Base-by-base conservation (phyloP, 1,140 invertebrate genomes). In the Idris sp. region DNA sequence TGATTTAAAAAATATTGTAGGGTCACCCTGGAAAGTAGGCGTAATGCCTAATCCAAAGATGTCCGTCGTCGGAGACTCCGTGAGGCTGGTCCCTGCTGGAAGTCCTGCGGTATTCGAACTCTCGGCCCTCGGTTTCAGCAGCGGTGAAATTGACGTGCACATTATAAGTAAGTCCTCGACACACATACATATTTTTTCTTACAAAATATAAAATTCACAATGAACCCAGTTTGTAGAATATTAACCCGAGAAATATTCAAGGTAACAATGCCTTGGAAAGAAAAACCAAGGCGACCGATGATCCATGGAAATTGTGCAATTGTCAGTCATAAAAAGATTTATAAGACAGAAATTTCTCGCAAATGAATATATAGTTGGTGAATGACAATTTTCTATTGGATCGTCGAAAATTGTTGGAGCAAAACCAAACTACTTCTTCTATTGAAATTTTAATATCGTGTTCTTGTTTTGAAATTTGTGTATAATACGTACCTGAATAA, bases 1-100 rank as follows among this genome's bases (percentile, higher is more conserved):
- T n/a, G n/a, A n/a, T n/a, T n/a, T n/a, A n/a, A n/a, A n/a, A n/a
- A 40, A 40, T 40, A 74, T 22, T 22, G 69, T 38, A 96, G 95
- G 95, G 78, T 96, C 94, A 89, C 95, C 95, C 84, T 97, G 95
- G 94, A 92, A 92, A 88, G 94, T 96, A 78, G 91, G 93, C 84
- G 94, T 96, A 79, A 95, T 95, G 93, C 90, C 92, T 74, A 83
- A 89, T 84, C 87, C 91, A 84, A 90, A 92, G 89, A 85, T 94
- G 89, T 89, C 92, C 74, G 91, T 95, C 61, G 88, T 94, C 76
- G 94, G 95, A 77, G 94, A 97, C 85, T 92, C 95, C 58, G 93
- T 97, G 31, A 90, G 95, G 81, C 90, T 97, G 80, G 95, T 97
- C 72, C 93, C 95, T 61, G 95, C 95, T 67, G 92, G 95, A 82